Evolutionary conservation across 2,113 vertebrate genomes (phyloP).

Genomic region (Zosterops japonicus): DNA sequence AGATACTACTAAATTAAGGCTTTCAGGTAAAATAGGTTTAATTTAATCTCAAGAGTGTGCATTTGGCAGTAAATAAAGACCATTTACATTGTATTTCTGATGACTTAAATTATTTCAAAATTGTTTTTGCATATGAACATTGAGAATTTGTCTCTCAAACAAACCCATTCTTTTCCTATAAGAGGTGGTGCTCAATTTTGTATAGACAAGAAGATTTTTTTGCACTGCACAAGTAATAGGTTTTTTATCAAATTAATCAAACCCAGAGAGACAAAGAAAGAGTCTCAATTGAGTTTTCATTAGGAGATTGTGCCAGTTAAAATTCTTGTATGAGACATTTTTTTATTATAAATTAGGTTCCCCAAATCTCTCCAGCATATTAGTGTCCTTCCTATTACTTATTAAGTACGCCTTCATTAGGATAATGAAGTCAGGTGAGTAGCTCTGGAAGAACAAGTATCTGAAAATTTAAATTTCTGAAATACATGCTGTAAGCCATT

Average conservation of each 20-base stretch:
- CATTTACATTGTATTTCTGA: not conserved
- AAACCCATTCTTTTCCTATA: not conserved
- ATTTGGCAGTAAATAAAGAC: slow-evolving; percentile 13
- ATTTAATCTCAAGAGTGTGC: not conserved
- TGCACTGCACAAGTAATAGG: not conserved
- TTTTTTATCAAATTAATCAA: not conserved
- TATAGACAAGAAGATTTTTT: not conserved
- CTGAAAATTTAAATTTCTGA: not conserved
- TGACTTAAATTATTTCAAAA: not conserved
- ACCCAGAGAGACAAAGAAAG: not conserved
- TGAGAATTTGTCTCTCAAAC: not conserved
- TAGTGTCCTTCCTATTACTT: not conserved
- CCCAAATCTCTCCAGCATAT: not conserved
- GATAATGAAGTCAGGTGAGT: not conserved
- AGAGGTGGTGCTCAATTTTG: not conserved
- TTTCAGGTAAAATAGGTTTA: not conserved
- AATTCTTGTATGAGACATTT: not conserved
- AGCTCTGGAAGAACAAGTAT: not conserved
- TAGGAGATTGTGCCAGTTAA: not conserved
- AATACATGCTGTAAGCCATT: not conserved
- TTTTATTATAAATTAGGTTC: not conserved
- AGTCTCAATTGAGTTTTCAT: not conserved
- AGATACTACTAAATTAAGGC: not conserved
- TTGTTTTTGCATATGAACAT: not conserved
- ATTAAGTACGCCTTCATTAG: not conserved